phyloP scores from a whole-genome alignment of 30 jellyfish, hydroid and myxozoan genomes.

The Nemopilema nomurai region DNA sequence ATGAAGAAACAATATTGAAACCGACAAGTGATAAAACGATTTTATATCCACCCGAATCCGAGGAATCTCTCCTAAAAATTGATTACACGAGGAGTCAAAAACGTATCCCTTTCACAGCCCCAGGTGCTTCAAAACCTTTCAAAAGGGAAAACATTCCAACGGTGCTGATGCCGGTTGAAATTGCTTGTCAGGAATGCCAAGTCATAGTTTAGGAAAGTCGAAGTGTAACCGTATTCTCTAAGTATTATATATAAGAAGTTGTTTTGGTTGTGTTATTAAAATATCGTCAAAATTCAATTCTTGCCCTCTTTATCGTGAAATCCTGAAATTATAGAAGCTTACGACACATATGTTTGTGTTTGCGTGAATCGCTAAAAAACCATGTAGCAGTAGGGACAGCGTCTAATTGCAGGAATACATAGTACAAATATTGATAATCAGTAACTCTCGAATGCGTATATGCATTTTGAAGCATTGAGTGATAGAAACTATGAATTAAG shows the following conservation, averaged over 20 bases:
- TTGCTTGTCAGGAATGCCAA: not conserved
- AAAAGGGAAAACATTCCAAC: not conserved
- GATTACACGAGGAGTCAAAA: not conserved
- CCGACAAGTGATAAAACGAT: not conserved
- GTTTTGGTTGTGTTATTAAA: not conserved
- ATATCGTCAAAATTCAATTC: not conserved
- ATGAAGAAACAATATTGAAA: not conserved
- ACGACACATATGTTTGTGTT: constrained; percentile 13
- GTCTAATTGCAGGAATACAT: not conserved
- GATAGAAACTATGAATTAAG: constrained; percentile 7
- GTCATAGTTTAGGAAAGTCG: not conserved
- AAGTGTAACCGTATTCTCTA: not conserved
- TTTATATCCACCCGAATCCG: not conserved
- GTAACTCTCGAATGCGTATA: constrained; percentile 19
- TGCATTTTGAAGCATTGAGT: constrained; percentile 27
- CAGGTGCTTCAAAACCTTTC: not conserved
- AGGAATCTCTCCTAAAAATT: not conserved
- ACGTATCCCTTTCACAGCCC: not conserved
- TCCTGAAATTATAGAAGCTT: no score
- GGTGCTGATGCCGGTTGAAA: not conserved
- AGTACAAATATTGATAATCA: not conserved
- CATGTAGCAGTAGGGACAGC: constrained; percentile 31
- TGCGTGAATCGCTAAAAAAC: constrained; percentile 11
- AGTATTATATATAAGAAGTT: not conserved
- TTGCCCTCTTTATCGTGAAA: no score